Evolutionary conservation across 2,888 invertebrate genomes (phyloP), one percentile per base, ranked within the genome.

Genomic region (Nycteola revayana): DNA sequence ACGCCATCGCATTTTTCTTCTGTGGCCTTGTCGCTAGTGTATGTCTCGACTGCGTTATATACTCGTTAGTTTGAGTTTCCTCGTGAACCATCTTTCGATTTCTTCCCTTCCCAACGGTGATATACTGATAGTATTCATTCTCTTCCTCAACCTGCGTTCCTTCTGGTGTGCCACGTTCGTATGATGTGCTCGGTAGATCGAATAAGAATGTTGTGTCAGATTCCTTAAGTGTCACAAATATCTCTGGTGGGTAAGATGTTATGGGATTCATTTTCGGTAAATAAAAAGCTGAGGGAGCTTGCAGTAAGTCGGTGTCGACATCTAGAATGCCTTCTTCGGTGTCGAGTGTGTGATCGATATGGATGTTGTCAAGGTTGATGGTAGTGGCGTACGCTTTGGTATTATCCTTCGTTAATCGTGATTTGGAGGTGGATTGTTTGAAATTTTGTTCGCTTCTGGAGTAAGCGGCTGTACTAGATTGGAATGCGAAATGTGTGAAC

Each of bases 31-130:
- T 84, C 0, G 92, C 90, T 17, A 92, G 87, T 0, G 93, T 93
- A 36, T 91, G 90, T 7, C 94, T 85, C 0, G 92, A 89, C 69
- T 95, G 95, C 7, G 83, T 85, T 3, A 94, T 78, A 14, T 85
- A 72, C 25, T 81, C 84, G 18, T 86, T 75, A 0, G 95, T 95
- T 77, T 95, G 95, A 0, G 93, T 91, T 70, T 94, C 94, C 5
- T 92, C 90, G n/a, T 89, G 75, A 0, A 92, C 80, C 53, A 91
- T 90, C 66, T 94, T 93, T 4, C 94, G 84, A 49, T 92, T 91
- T 26, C 92, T 90, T 0, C 93, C 94, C 54, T 90, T 91, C 0
- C 94, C 94, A 0, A 88, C 79, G 0, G 93, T 93, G 10, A 94
- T 85, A 55, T 90, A 92, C 10, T 92, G 91, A 58, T 95, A 95